Evolutionary conservation across 1,140 invertebrate genomes (phyloP).

Genomic region (Marisa cornuarietis): DNA sequence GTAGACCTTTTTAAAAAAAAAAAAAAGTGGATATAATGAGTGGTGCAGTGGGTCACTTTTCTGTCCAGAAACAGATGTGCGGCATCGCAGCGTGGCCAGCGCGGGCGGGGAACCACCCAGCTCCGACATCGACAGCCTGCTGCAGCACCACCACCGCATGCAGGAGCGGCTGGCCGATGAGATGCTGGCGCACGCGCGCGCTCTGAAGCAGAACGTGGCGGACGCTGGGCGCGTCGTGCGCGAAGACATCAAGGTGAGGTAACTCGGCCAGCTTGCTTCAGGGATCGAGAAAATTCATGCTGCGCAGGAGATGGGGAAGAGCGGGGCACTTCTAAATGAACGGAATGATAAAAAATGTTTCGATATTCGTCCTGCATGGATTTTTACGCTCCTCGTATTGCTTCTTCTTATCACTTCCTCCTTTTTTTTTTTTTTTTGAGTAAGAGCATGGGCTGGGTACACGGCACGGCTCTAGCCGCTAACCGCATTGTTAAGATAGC

Average conservation of each 20-base stretch:
- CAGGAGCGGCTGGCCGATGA: conserved; percentile 93
- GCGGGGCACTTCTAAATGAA: no score
- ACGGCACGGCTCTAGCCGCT: no score
- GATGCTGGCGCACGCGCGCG: conserved; percentile 87
- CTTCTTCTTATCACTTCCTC: no score
- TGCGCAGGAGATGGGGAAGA: no score
- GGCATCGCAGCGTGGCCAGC: conserved; percentile 47
- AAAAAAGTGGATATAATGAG: no score
- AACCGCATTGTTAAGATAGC: no score
- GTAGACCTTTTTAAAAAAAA: no score
- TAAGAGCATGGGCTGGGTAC: no score
- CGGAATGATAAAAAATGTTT: background rate
- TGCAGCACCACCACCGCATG: conserved; percentile 86
- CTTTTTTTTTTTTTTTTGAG: no score
- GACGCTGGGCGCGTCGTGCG: conserved; percentile 84
- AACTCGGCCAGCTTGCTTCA: no score
- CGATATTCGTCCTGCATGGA: background rate
- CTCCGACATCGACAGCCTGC: conserved; percentile 81
- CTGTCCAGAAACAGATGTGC: conserved; percentile 32
- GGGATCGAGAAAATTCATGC: no score
- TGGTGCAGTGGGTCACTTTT: no score
- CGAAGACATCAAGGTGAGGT: conserved; percentile 81
- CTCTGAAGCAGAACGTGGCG: conserved; percentile 87
- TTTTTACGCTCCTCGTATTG: background rate
- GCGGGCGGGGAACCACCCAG: conserved; percentile 33